Conservation (phyloP, 2,888 invertebrate species). For the Drosophila ustulata region DNA sequence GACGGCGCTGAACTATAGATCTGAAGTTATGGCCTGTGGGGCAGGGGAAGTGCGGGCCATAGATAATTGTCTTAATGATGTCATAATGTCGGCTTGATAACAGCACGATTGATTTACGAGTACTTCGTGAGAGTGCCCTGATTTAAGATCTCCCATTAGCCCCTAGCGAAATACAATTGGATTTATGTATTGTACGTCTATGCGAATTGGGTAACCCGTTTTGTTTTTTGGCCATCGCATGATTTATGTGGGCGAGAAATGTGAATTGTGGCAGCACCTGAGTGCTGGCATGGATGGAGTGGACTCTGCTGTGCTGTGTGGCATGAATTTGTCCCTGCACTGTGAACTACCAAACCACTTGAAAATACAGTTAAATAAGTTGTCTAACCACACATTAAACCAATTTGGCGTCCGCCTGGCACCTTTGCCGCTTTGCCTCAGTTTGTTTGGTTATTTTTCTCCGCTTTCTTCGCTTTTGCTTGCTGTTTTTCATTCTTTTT, state of each 20-base stretch:
- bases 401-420: constrained; percentile 66
- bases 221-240: constrained; percentile 67
- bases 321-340: constrained; percentile 53
- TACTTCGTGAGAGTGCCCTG: constrained; percentile 30
- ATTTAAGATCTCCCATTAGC: constrained; percentile 25
- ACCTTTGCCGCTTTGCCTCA: constrained; percentile 17
- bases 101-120: constrained; percentile 68
- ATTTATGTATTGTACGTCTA: constrained; percentile 10
- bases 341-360: constrained; percentile 63
- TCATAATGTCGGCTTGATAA: constrained; percentile 72
- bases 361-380: constrained; percentile 78
- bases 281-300: constrained; percentile 14
- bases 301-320: constrained; percentile 1
- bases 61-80: constrained; percentile 80
- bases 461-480: background rate
- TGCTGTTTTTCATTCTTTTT: constrained; percentile 8
- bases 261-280: constrained; percentile 48
- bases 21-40: constrained; percentile 38
- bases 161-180: constrained; percentile 28
- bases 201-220: constrained; percentile 64
- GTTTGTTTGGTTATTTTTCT: constrained; percentile 10
- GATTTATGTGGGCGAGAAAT: constrained; percentile 66
- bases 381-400: constrained; percentile 80
- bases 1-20: constrained; percentile 13
- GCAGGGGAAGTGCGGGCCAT: constrained; percentile 11